A percentile compares a stretch with the other conserved stretches of the same genome.
Conservation (phyloP, 2,113 vertebrate genomes). For the Thalassarche chlororhynchos region DNA sequence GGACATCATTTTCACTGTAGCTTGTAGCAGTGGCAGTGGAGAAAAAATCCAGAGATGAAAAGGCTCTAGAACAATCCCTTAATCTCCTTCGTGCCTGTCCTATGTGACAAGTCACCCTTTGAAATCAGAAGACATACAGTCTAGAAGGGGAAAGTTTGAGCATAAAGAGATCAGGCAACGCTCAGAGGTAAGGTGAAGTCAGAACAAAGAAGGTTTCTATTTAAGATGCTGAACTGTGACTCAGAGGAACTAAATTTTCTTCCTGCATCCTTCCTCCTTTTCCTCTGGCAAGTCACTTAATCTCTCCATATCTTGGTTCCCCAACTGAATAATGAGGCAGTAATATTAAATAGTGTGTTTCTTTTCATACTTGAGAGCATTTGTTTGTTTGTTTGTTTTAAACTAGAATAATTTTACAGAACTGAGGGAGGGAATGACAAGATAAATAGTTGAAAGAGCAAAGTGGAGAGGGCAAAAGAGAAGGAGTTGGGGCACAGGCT, state of each 20-base stretch:
- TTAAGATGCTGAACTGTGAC: constrained; percentile 32
- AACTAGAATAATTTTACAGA: background rate
- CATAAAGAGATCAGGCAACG: background rate
- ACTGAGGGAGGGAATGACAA: background rate
- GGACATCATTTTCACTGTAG: background rate
- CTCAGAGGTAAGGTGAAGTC: constrained; percentile 29
- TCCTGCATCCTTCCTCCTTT: background rate
- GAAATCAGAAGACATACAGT: background rate
- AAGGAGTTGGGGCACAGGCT: background rate
- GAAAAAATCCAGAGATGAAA: constrained; percentile 25
- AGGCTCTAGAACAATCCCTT: background rate
- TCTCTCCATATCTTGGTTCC: background rate
- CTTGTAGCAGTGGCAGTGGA: background rate
- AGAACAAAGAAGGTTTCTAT: constrained; percentile 9
- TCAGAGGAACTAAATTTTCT: constrained; percentile 37
- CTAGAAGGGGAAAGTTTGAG: background rate
- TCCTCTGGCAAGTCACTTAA: constrained; percentile 25
- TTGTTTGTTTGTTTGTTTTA: background rate
- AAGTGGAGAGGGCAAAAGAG: background rate
- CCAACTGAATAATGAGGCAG: background rate
- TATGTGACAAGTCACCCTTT: constrained; percentile 32
- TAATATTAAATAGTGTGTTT: background rate
- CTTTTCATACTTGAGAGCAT: background rate
- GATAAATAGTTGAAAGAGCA: background rate
- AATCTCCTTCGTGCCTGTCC: background rate